Evolutionary conservation across 2,113 vertebrate genomes (phyloP).

Genomic region (Carlito syrichta): DNA sequence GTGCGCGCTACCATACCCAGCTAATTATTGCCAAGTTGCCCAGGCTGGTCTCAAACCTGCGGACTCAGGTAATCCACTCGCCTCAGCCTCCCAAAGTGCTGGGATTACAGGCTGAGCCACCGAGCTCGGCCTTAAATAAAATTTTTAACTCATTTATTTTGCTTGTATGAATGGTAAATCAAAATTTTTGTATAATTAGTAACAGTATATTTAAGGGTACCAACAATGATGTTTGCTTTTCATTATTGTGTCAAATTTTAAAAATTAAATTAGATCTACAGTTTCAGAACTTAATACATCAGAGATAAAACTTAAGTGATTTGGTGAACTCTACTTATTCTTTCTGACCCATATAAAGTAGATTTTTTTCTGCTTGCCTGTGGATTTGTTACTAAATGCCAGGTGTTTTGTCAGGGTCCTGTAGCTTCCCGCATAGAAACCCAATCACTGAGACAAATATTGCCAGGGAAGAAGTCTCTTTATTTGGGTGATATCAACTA

Average conservation of each 20-base stretch:
- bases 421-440: too few relatives aligned
- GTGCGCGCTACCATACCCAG: background rate
- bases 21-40: background rate
- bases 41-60: background rate
- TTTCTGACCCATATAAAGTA: background rate
- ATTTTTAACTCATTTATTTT: background rate
- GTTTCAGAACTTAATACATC: conserved; percentile 1
- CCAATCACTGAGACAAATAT: too few relatives aligned
- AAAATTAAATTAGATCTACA: conserved; percentile 14
- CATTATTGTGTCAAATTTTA: background rate
- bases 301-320: conserved; percentile 22
- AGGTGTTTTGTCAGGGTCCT: too few relatives aligned
- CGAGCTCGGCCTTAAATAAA: background rate
- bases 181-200: background rate
- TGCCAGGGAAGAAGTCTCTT: too few relatives aligned
- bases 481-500: too few relatives aligned
- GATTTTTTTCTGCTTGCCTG: background rate
- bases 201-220: background rate
- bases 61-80: background rate
- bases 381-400: too few relatives aligned
- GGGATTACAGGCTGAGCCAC: background rate
- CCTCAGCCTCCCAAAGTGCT: background rate
- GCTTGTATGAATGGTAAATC: background rate
- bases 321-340: background rate
- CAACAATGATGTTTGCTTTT: background rate